Conservation (phyloP, 1,140 invertebrate species). For the Diuraphis noxia region DNA sequence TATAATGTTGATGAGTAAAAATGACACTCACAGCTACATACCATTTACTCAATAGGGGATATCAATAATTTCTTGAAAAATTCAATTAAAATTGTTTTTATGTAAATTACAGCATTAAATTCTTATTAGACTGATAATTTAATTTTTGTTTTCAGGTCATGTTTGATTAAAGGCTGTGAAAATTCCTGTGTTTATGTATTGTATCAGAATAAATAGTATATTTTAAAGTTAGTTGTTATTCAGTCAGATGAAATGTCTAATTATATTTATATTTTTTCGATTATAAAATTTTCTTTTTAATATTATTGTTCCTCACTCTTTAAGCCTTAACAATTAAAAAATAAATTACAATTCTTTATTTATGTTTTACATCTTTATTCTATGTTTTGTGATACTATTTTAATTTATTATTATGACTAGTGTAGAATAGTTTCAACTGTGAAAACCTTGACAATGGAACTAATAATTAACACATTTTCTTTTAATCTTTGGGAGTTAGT, state of each 20-base stretch:
- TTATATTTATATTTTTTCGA: background rate
- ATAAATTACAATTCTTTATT: background rate
- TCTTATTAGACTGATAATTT: background rate
- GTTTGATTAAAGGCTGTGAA: constrained; percentile 43
- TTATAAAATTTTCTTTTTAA: background rate
- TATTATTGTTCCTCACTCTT: background rate
- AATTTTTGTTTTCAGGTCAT: constrained; percentile 23
- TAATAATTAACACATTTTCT: no score
- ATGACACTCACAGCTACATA: background rate
- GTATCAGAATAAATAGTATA: constrained; percentile 26
- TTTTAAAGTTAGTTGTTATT: constrained; percentile 13
- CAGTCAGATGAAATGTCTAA: background rate
- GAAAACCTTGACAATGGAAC: background rate
- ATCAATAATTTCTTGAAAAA: background rate
- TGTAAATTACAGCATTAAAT: background rate
- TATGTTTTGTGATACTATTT: background rate
- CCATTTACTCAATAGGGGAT: background rate
- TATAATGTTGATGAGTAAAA: background rate
- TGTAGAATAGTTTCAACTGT: background rate
- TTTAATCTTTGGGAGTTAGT: no score
- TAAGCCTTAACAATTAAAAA: background rate
- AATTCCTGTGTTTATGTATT: constrained; percentile 30
- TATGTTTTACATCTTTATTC: background rate
- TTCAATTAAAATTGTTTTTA: background rate
- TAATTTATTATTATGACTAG: background rate